Evolutionary conservation across 1,140 invertebrate genomes (phyloP).

Genomic region (Chrysomallon squamiferum): DNA sequence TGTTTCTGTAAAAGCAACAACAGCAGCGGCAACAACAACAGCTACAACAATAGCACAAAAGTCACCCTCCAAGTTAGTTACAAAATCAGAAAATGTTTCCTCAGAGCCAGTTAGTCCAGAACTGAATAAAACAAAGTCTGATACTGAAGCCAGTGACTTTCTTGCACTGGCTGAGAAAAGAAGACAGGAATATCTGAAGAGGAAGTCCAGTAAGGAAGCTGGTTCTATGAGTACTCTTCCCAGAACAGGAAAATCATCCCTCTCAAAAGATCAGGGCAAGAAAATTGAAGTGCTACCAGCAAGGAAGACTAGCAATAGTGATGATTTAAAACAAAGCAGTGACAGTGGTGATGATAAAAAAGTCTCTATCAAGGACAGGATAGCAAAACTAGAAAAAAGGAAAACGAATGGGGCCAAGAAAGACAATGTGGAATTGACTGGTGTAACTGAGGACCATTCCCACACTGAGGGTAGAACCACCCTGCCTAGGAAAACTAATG

Average conservation of each 20-base stretch:
- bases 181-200: slow-evolving; percentile 50
- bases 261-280: slow-evolving; percentile 5
- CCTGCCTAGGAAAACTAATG: slow-evolving; percentile 18
- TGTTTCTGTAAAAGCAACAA: not conserved
- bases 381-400: slow-evolving; percentile 32
- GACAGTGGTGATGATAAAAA: slow-evolving; percentile 10
- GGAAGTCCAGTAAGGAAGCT: slow-evolving; percentile 16
- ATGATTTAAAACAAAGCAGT: not conserved
- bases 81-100: not conserved
- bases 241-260: slow-evolving; percentile 19
- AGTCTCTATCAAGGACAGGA: slow-evolving; percentile 38
- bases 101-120: not conserved
- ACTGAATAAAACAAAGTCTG: slow-evolving; percentile 5
- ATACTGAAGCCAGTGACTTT: slow-evolving; percentile 30
- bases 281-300: slow-evolving; percentile 22
- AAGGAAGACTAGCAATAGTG: not conserved
- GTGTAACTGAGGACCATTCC: slow-evolving; percentile 46
- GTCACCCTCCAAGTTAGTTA: not conserved
- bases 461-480: slow-evolving; percentile 29
- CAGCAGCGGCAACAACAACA: not conserved
- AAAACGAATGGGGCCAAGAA: slow-evolving; percentile 17
- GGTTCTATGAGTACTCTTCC: slow-evolving; percentile 13
- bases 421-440: slow-evolving; percentile 19
- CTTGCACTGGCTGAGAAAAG: slow-evolving; percentile 52
- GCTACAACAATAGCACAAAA: not conserved